Evolutionary conservation across 2,797 vertebrate genomes (phyloP).

Genomic region (Percopsis omiscomaycus): DNA sequence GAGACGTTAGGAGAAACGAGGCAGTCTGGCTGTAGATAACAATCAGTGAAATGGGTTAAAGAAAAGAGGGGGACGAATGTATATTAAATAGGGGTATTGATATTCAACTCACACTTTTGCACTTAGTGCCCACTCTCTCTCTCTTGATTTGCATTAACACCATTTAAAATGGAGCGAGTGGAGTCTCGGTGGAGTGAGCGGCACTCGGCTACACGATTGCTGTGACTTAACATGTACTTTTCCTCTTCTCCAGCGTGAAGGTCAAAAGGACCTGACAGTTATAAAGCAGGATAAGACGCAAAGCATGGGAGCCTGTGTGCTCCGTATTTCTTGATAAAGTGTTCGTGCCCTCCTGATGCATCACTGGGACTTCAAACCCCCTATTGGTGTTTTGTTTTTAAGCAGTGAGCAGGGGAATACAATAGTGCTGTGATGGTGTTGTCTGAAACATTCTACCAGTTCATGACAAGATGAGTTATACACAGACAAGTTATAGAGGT

Average conservation of each 20-base stretch:
- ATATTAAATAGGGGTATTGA: slow-evolving; percentile 51
- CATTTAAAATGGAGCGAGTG: slow-evolving; percentile 58
- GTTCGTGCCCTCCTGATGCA: slow-evolving; percentile 27
- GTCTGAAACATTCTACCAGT: too few species aligned
- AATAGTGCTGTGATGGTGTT: too few species aligned
- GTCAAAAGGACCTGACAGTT: slow-evolving; percentile 48
- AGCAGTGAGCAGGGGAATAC: slow-evolving; percentile 7
- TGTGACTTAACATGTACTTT: slow-evolving; percentile 55
- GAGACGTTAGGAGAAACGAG: slow-evolving; percentile 3
- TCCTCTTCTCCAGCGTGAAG: slow-evolving; percentile 59
- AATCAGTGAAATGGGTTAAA: slow-evolving; percentile 11
- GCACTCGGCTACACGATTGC: slow-evolving; percentile 54
- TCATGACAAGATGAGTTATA: background rate
- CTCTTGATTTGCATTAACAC: slow-evolving; percentile 68
- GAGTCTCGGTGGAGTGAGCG: slow-evolving; percentile 49
- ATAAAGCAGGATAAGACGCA: slow-evolving; percentile 27
- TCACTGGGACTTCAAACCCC: slow-evolving; percentile 25
- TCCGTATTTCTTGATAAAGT: slow-evolving; percentile 19
- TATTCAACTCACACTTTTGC: slow-evolving; percentile 65
- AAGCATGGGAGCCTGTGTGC: slow-evolving; percentile 31
- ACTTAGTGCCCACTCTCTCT: slow-evolving; percentile 50
- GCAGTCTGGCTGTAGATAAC: slow-evolving; percentile 17
- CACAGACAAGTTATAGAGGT: background rate
- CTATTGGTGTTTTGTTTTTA: background rate
- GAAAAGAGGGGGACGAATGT: slow-evolving; percentile 8